Conservation (phyloP, 2,888 invertebrate species). For the Latrodectus elegans region DNA sequence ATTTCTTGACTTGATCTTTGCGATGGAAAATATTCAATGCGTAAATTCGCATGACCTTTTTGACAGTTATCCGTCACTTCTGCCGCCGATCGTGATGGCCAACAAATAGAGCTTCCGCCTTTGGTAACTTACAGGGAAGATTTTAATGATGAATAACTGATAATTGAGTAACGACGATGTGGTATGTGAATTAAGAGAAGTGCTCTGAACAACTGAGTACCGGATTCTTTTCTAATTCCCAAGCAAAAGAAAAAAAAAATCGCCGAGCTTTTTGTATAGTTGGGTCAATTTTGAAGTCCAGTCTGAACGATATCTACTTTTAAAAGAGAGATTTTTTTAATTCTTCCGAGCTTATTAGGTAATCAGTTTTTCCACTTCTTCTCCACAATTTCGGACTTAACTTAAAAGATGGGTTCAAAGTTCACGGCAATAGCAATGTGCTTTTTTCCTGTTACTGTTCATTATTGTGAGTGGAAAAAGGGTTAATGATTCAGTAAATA, state of each 20-base stretch:
- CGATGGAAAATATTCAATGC: not conserved
- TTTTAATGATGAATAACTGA: not conserved
- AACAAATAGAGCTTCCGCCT: not conserved
- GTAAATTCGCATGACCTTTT: conserved; percentile 5
- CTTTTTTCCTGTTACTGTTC: conserved; percentile 28
- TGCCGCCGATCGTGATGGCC: not conserved
- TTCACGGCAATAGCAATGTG: conserved; percentile 49
- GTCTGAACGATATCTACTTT: conserved; percentile 21
- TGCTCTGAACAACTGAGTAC: not conserved
- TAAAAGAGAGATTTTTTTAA: conserved; percentile 32
- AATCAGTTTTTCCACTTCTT: conserved; percentile 36
- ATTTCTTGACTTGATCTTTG: not conserved
- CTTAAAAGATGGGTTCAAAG: conserved; percentile 53
- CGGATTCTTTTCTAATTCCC: not conserved
- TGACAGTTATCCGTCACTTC: not conserved
- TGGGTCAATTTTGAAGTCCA: conserved; percentile 16
- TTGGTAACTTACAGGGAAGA: not conserved
- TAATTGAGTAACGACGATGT: not conserved
- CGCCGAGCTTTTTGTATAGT: conserved; percentile 8
- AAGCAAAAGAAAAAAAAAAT: not conserved
- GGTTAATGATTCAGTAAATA: conserved; percentile 65
- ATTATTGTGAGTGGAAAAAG: conserved; percentile 47
- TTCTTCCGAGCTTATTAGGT: conserved; percentile 46
- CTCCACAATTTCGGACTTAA: conserved; percentile 46
- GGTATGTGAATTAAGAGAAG: not conserved